Percentiles rank a stretch among this genome's conserved stretches.
These are phyloP conservation scores for Hirtodrosophila duncani DNA, from an alignment of 2,888 invertebrate genomes.

Conservation along the genomic window DNA sequence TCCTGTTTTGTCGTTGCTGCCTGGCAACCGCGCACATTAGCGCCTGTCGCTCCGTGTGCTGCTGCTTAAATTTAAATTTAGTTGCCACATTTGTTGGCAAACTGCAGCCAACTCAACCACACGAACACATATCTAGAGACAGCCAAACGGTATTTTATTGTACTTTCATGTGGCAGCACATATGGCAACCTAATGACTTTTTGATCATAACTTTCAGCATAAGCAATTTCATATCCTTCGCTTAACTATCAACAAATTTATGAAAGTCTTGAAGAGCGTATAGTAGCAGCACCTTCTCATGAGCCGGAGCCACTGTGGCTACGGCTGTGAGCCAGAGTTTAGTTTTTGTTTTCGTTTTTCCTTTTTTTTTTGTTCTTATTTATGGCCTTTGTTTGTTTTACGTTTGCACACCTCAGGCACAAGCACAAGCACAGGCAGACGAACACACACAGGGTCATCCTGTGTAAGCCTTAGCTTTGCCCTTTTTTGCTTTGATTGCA, in stretches of 20 bases:
- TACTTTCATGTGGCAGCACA: slow-evolving; percentile 39
- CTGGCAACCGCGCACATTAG: slow-evolving; percentile 48
- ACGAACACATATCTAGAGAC: slow-evolving; percentile 17
- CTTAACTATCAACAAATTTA: slow-evolving; percentile 33
- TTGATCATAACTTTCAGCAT: slow-evolving; percentile 49
- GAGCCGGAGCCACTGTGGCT: too few relatives aligned
- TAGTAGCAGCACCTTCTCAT: too few relatives aligned
- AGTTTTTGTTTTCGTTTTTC: background rate
- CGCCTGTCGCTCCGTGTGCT: slow-evolving; percentile 41
- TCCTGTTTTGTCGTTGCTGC: slow-evolving; percentile 1
- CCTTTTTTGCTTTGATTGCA: slow-evolving; percentile 8
- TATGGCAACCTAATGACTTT: slow-evolving; percentile 46
- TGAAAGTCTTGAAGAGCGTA: slow-evolving; percentile 10
- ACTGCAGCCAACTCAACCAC: slow-evolving; percentile 14
- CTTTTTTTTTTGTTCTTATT: too few relatives aligned
- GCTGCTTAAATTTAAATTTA: slow-evolving; percentile 66
- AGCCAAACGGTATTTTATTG: slow-evolving; percentile 43
- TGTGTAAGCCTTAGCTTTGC: slow-evolving; percentile 1
- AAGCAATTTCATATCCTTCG: slow-evolving; percentile 25
- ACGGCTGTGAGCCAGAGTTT: too few relatives aligned
- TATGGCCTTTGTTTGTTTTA: too few relatives aligned
- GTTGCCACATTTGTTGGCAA: slow-evolving; percentile 44
- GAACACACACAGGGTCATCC: too few relatives aligned
- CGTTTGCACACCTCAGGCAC: too few relatives aligned
- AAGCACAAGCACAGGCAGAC: too few relatives aligned